Evolutionary conservation across 2,888 invertebrate species (phyloP).

Genomic region (Agonopterix arenella): DNA sequence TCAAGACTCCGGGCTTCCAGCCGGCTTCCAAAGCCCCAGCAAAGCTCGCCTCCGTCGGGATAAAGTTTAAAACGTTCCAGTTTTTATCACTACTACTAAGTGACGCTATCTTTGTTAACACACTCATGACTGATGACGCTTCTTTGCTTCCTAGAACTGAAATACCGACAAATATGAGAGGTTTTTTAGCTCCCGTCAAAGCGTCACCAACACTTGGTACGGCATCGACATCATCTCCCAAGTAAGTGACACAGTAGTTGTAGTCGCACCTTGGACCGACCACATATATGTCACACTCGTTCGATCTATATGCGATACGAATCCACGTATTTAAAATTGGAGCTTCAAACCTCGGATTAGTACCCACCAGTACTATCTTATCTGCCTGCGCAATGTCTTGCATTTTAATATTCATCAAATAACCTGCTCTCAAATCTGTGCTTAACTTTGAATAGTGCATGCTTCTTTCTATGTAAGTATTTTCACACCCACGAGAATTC

Average conservation of each 20-base stretch:
- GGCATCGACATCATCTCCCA: conserved; percentile 31
- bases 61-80: conserved; percentile 85
- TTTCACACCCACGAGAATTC: conserved; percentile 51
- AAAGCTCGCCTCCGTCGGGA: conserved; percentile 94
- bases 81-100: conserved; percentile 3
- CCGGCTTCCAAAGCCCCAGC: conserved; percentile 97
- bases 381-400: conserved; percentile 88
- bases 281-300: conserved; percentile 89
- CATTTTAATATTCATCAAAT: conserved; percentile 75
- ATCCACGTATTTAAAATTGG: conserved; percentile 96
- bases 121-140: conserved; percentile 27
- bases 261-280: conserved; percentile 94
- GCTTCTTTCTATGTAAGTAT: conserved; percentile 47
- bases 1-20: conserved; percentile 82
- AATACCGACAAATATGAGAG: conserved; percentile 57
- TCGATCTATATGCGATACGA: conserved; percentile 92
- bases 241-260: conserved; percentile 79
- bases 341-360: conserved; percentile 98
- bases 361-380: conserved; percentile 93
- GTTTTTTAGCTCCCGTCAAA: conserved; percentile 37
- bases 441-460: conserved; percentile 29
- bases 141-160: conserved; percentile 18
- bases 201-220: conserved; percentile 18
- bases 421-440: conserved; percentile 49
- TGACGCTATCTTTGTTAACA: conserved; percentile 20